Evolutionary conservation across 2,113 vertebrate species (phyloP), one percentile per base, ranked within the genome.

Genomic region (Trematocara nigrifrons): DNA sequence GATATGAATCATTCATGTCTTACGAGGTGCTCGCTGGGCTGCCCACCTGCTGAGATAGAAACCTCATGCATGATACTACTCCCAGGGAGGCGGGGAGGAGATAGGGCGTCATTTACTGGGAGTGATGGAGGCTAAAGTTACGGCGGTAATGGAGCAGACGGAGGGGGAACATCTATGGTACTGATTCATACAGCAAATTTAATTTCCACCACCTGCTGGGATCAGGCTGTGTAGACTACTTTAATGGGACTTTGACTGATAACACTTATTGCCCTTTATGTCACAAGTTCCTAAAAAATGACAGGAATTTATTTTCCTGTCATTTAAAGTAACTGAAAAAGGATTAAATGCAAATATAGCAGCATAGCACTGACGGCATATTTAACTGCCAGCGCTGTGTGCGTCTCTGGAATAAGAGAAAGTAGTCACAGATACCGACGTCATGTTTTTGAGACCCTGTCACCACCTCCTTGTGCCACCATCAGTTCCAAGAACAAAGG

Each of bases 1-100:
- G 20, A 83, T 90, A 80, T 94, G 26, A 94, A 95, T 94, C 83
- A 94, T 94, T 91, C 69, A 93, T 91, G 89, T 79, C 22, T 56
- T 76, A 76, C 7, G 5, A 82, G 83, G 81, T 18, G 31, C 57
- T 66, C 10, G 12, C 87, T 20, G 56, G 18, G 82, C 4, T 49
- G 61, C 83, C 88, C 86, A 89, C 89, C 87, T 88, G 87, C 88
- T 87, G 86, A 57, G 3, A 47, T 87, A 69, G 84, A 80, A 86
- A 88, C 69, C 82, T 57, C 10, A 45, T 40, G 80, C 2, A 3
- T 8, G 80, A 76, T 18, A 15, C 29, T 8, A 7, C 78, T 64
- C 9, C n/a, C 10, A 51, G 81, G 52, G 38, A 78, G 52, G 29
- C 2, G 2, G 4, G 11, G 9, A 56, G 29, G 61, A 49, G 61